These are phyloP conservation scores for Ceraclea dissimilis DNA, from an alignment of 2,888 invertebrate genomes.

Conservation along the genomic window DNA sequence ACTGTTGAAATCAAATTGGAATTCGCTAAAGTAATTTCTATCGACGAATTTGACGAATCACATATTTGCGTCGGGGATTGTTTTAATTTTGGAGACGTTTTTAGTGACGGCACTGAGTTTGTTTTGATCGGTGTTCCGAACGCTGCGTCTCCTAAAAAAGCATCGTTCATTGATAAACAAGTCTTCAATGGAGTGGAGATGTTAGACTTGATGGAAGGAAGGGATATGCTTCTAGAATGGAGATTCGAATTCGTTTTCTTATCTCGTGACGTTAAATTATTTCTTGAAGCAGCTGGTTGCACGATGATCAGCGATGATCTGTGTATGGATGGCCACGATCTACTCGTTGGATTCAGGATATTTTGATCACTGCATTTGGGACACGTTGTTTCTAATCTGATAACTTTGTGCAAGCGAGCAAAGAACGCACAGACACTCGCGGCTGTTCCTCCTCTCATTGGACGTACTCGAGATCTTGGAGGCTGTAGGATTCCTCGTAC, in stretches of 20 bases:
- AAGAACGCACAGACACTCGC: conserved; percentile 17
- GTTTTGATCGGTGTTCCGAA: conserved; percentile 6
- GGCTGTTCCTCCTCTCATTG: conserved; percentile 22
- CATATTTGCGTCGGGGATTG: not conserved
- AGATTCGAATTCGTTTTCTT: not conserved
- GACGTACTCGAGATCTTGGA: conserved; percentile 30
- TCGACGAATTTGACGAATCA: conserved; percentile 6
- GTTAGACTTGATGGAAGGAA: conserved; percentile 8
- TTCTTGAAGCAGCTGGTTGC: conserved; percentile 5
- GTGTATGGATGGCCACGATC: conserved; percentile 1
- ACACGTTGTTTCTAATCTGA: conserved; percentile 13
- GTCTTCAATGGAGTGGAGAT: conserved; percentile 3
- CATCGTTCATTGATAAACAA: conserved; percentile 9
- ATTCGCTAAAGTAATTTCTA: conserved; percentile 8
- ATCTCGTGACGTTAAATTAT: not conserved
- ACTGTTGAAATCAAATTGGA: conserved; percentile 8
- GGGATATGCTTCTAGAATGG: conserved; percentile 5
- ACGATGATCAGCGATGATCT: conserved; percentile 10
- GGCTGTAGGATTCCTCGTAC: conserved; percentile 41
- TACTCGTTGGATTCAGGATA: not conserved
- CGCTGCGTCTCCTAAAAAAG: not conserved
- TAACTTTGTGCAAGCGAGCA: conserved; percentile 10
- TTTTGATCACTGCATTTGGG: conserved; percentile 10
- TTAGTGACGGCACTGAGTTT: not conserved
- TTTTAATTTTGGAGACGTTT: not conserved